Evolutionary conservation across 2,113 vertebrate genomes (phyloP).

Genomic region (Kobus ellipsiprymnus): DNA sequence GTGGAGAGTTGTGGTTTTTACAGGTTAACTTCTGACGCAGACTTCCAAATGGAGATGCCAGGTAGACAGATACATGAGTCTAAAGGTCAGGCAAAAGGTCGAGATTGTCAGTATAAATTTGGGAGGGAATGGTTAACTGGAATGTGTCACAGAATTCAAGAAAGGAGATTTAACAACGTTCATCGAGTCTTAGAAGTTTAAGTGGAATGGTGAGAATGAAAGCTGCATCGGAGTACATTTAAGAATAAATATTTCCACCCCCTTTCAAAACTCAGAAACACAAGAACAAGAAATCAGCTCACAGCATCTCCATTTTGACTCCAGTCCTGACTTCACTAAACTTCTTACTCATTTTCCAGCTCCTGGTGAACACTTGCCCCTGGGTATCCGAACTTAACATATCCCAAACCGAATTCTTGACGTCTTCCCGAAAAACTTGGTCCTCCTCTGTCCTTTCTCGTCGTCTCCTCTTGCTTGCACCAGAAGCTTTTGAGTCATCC

Average conservation of each 20-base stretch:
- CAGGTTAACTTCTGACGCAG: neutral
- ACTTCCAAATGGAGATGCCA: neutral
- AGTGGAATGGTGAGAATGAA: neutral
- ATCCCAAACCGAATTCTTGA: neutral
- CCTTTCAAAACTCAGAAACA: neutral
- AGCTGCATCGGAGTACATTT: neutral
- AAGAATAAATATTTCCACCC: neutral
- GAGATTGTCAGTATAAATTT: neutral
- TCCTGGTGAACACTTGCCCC: neutral
- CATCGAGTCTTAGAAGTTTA: neutral
- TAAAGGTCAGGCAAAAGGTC: neutral
- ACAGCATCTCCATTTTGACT: neutral
- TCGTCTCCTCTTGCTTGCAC: neutral
- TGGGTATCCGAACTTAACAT: neutral
- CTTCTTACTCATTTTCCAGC: neutral
- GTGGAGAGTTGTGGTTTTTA: neutral
- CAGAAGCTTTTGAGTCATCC: neutral
- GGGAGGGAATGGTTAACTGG: neutral
- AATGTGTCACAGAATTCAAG: neutral
- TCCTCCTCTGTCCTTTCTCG: neutral
- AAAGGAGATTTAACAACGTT: neutral
- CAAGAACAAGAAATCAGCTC: neutral
- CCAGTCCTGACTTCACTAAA: neutral
- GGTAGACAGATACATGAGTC: neutral
- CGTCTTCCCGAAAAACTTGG: neutral